Conservation (phyloP, 2,113 vertebrate genomes). For the Archilochus colubris region DNA sequence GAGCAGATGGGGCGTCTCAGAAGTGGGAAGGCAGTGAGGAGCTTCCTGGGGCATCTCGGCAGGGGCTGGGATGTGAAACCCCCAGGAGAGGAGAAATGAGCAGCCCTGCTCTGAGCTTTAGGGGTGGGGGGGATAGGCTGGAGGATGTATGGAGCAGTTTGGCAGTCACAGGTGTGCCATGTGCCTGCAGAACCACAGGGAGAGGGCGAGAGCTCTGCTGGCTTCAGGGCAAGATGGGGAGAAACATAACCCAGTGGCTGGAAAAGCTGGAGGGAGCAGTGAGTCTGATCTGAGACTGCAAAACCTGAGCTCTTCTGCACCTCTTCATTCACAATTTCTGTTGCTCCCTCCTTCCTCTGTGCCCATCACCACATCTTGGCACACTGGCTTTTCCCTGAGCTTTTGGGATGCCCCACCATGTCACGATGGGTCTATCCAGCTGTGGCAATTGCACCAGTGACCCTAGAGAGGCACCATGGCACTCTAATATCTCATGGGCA, state of each 20-base stretch:
- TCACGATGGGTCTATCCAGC: no score
- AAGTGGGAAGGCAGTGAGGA: neutral
- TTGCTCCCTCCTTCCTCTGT: neutral
- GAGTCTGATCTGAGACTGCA: neutral
- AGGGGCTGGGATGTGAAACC: neutral
- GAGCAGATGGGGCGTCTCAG: neutral
- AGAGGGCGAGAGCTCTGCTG: neutral
- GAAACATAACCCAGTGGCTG: neutral
- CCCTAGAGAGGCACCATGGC: neutral
- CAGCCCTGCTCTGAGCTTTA: neutral
- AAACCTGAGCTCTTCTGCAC: neutral
- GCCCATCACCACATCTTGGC: neutral
- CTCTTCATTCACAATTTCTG: neutral
- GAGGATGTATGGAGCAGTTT: neutral
- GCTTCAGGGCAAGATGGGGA: neutral
- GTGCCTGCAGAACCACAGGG: fast-evolving
- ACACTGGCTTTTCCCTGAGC: neutral
- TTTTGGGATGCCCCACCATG: fast-evolving
- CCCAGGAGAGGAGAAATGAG: neutral
- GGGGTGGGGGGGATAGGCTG: neutral
- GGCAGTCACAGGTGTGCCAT: neutral
- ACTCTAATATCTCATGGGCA: neutral
- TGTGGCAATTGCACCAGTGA: neutral
- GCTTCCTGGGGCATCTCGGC: neutral
- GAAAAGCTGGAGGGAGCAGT: neutral